Base-by-base conservation (phyloP, 2,113 vertebrate species). In the Gorilla gorilla region DNA sequence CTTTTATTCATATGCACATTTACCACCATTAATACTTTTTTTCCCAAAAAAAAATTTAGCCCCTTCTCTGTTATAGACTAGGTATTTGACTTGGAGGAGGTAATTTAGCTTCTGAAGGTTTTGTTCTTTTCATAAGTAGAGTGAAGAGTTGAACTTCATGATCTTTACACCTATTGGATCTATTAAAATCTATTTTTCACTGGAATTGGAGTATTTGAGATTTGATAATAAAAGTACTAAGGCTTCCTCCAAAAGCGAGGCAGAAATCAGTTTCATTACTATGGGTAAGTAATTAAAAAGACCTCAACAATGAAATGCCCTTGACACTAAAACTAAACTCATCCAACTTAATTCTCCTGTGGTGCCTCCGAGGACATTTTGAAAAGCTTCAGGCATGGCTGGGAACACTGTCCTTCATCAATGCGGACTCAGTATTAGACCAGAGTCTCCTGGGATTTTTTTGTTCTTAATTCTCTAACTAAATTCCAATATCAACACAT, bases 261-360 rank as follows among this genome's bases (percentile, higher is more conserved):
- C 17, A 68, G 73, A 82, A 81, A 43, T 79, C 76, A 59, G 30
- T 55, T 83, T 96, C 23, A 84, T 64, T 79, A 83, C 10, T 94
- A 27, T 91, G 48, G 17, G 12, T 45, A 89, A 92, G 68, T 89
- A 90, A 91, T 72, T 92, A 35, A 57, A 86, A 95, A 80, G 61
- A 55, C 45, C 30, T 45, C 70, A 80, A 64, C 20, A 70, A 66
- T 76, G 52, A 93, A 88, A 96, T 30, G 13, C 11, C 55, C 22
- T 86, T 64, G 91, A 84, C 59, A 43, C 16, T 73, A 40, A 91
- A 66, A 79, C 27, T 14, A 22, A 88, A 32, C 17, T 9, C 52
- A 45, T 27, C 14, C 40, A 50, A 40, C 16, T 43, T 30, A 23
- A 64, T 80, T 95, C 55, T 79, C 45, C 59, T 66, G 59, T 59